Evolutionary conservation across 2,888 invertebrate genomes (phyloP), one percentile per base, ranked within the genome.

Genomic region (Acanthosepion lycidas): DNA sequence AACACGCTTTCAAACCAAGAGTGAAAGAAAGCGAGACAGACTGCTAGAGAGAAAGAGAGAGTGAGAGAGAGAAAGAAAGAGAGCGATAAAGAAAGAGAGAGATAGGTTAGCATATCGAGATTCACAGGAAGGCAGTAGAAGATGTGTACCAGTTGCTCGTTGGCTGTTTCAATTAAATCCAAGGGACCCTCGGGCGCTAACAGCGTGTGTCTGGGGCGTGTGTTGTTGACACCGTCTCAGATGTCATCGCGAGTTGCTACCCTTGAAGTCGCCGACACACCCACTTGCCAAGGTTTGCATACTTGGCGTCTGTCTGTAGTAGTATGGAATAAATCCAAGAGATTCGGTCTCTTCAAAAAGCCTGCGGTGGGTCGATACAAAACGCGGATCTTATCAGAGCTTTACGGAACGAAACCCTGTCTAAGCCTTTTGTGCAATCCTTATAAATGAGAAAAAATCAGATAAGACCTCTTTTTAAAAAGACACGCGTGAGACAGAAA

Each of bases 141-240:
- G 59, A 59, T 59, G 23, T 59, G 59, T 59, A 59, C 59, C 59
- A 59, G 59, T 59, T 59, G 59, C 59, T 59, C n/a, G 78, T 78
- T 78, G 78, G 78, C n/a, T 78, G n/a, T 78, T 78, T 78, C 78
- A 78, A 78, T 78, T 78, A 78, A 78, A 78, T n/a, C 78, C n/a
- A 78, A 78, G 78, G 33, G 78, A n/a, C n/a, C 78, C 78, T 78
- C 78, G 78, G 78, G 78, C 78, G 78, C 78, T 78, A 78, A 78
- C 78, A 78, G 78, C 78, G 78, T 78, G 78, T 78, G 78, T 78
- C 78, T 78, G 78, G 78, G 78, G 78, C n/a, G 78, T 78, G 78
- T 78, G 78, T 78, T 78, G 78, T 78, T 78, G 78, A 78, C 78
- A 78, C 78, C 78, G 78, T 78, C n/a, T 78, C 78, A 33, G 78